These are phyloP conservation scores for Echiichthys vipera DNA, from an alignment of 2,797 vertebrate genomes.

Conservation along the genomic window DNA sequence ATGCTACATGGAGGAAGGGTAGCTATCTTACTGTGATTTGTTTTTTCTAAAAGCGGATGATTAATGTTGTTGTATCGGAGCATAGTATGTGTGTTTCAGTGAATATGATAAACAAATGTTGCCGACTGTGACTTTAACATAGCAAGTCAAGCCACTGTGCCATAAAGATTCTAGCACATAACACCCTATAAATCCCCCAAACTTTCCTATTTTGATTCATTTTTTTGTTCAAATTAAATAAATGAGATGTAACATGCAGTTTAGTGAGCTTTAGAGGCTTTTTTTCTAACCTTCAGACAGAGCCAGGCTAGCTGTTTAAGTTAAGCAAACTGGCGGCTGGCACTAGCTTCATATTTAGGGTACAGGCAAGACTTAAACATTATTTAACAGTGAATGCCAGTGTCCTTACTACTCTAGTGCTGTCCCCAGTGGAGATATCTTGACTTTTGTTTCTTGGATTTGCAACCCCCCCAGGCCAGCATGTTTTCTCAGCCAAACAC, in stretches of 20 bases:
- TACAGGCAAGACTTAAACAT: constrained; percentile 9
- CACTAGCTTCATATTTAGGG: neutral
- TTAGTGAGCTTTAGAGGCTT: neutral
- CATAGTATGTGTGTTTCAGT: no score
- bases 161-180: no score
- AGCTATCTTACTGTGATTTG: no score
- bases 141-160: no score
- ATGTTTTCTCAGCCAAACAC: constrained; percentile 12
- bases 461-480: constrained; percentile 41
- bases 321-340: neutral
- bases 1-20: no score
- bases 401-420: constrained; percentile 8
- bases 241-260: neutral
- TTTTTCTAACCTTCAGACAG: neutral
- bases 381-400: constrained; percentile 35
- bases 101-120: no score
- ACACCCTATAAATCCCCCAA: no score
- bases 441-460: constrained; percentile 70
- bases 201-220: no score
- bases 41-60: no score
- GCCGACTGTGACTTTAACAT: no score
- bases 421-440: constrained; percentile 53
- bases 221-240: neutral
- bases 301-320: neutral
- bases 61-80: no score